Percentiles rank a stretch among this genome's conserved stretches.
Evolutionary conservation across 2,888 invertebrate species (phyloP).

Genomic region (Brenthis hecate): DNA sequence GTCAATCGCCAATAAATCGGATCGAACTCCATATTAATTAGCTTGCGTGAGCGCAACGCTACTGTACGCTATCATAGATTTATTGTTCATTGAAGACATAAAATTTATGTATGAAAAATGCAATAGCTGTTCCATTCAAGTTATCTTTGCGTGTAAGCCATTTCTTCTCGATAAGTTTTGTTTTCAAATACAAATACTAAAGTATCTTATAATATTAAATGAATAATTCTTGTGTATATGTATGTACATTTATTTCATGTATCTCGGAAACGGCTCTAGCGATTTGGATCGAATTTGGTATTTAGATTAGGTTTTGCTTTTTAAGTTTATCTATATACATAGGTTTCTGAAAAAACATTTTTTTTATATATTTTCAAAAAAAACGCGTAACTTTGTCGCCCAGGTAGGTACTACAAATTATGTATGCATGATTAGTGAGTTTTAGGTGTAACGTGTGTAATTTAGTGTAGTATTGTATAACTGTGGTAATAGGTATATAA

Average conservation of each 20-base stretch:
- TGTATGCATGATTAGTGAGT: too few relatives aligned
- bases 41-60: conserved; percentile 69
- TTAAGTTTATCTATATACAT: too few relatives aligned
- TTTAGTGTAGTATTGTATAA: too few relatives aligned
- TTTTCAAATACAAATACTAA: conserved; percentile 7
- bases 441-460: too few relatives aligned
- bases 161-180: conserved; percentile 33
- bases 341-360: too few relatives aligned
- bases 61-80: conserved; percentile 64
- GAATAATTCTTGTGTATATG: neutral
- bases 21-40: conserved; percentile 75
- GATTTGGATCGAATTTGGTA: too few relatives aligned
- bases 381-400: too few relatives aligned
- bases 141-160: conserved; percentile 29
- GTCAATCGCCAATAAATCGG: conserved; percentile 65
- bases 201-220: neutral
- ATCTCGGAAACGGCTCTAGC: too few relatives aligned
- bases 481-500: too few relatives aligned
- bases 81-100: conserved; percentile 60
- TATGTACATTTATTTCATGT: neutral
- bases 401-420: too few relatives aligned
- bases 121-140: conserved; percentile 42
- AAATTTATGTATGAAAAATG: conserved; percentile 70
- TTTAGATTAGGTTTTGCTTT: too few relatives aligned
- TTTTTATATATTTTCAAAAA: too few relatives aligned